Conservation (phyloP, 2,797 vertebrate species). For the Rhodeus uyekii region DNA sequence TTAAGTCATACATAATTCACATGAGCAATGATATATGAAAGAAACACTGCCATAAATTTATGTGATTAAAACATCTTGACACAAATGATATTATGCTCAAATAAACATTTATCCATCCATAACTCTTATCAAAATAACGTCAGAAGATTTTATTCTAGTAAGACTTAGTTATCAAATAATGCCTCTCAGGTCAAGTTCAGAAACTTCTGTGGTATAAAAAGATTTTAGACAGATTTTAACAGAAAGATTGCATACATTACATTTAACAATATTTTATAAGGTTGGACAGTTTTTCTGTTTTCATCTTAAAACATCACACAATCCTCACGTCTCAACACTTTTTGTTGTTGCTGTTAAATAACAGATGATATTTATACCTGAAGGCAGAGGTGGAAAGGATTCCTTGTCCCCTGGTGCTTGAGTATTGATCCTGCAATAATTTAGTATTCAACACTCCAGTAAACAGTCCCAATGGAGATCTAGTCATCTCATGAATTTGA, state of each 20-base stretch:
- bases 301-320: background rate
- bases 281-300: background rate
- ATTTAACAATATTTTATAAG: background rate
- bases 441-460: slow-evolving; percentile 21
- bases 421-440: slow-evolving; percentile 50
- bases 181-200: background rate
- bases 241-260: background rate
- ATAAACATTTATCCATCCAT: background rate
- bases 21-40: background rate
- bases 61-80: background rate
- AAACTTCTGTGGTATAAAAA: slow-evolving; percentile 1
- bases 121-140: background rate
- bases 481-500: slow-evolving; percentile 48
- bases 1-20: slow-evolving; percentile 1
- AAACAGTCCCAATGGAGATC: slow-evolving; percentile 35
- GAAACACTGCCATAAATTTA: background rate
- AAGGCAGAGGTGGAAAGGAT: background rate
- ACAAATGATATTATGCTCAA: background rate
- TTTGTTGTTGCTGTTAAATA: slow-evolving; percentile 11
- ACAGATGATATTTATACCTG: slow-evolving; percentile 1
- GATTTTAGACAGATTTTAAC: background rate
- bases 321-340: background rate
- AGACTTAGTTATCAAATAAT: background rate
- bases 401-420: background rate
- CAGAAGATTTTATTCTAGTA: background rate